A percentile compares a stretch with the other conserved stretches of the same genome.
Conservation (phyloP, 2,797 vertebrate genomes). For the Anniella stebbinsi region DNA sequence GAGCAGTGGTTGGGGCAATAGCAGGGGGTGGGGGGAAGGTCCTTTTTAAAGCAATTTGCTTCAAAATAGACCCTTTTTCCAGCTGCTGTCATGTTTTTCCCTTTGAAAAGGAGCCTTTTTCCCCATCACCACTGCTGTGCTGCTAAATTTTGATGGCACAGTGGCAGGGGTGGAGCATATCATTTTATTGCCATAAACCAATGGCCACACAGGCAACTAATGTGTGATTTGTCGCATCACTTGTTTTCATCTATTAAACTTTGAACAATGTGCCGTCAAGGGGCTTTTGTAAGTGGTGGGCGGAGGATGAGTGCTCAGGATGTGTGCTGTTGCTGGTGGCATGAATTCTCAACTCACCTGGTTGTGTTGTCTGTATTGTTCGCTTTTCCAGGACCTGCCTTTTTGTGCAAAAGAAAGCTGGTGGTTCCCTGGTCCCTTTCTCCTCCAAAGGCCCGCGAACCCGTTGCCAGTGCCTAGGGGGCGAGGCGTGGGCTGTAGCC, state of each 20-base stretch:
- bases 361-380: not conserved
- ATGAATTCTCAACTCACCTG: not conserved
- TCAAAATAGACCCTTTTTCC: too few relatives aligned
- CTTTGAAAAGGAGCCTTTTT: too few relatives aligned
- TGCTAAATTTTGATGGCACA: too few relatives aligned
- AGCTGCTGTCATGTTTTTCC: too few relatives aligned
- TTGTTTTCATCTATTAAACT: not conserved
- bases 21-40: too few relatives aligned
- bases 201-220: not conserved
- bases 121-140: too few relatives aligned
- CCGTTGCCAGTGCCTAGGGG: constrained; percentile 52
- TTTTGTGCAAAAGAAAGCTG: constrained; percentile 66
- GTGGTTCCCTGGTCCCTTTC: constrained; percentile 24
- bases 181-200: too few relatives aligned
- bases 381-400: constrained; percentile 68
- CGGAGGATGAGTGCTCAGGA: not conserved
- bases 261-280: not conserved
- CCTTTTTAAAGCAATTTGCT: too few relatives aligned
- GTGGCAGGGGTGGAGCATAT: too few relatives aligned
- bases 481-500: constrained; percentile 72
- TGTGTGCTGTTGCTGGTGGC: not conserved
- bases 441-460: constrained; percentile 26
- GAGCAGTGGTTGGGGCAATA: too few relatives aligned
- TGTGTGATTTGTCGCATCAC: not conserved
- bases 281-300: not conserved